Percentiles rank a stretch among this genome's conserved stretches.
Conservation (phyloP, 2,113 vertebrate species). For the Apteryx mantelli region DNA sequence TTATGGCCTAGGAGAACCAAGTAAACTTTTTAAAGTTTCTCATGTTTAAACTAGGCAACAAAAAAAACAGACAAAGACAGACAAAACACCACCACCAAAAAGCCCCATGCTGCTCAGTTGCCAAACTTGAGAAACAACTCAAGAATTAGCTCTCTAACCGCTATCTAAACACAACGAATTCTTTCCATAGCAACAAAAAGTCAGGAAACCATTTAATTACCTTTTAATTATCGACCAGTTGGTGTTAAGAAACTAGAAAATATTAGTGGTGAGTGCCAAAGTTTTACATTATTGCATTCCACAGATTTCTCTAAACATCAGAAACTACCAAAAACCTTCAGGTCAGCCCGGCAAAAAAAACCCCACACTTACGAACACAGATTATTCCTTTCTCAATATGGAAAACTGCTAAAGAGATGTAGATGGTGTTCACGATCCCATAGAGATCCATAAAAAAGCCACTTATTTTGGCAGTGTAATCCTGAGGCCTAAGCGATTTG, state of each 20-base stretch:
- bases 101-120: neutral
- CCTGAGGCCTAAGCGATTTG: neutral
- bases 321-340: neutral
- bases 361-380: neutral
- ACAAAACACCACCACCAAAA: neutral
- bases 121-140: neutral
- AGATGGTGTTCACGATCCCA: neutral
- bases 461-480: neutral
- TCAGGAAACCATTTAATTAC: neutral
- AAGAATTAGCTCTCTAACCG: neutral
- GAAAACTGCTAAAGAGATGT: neutral
- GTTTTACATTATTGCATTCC: neutral
- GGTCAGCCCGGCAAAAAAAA: slow-evolving; percentile 15
- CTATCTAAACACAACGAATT: neutral
- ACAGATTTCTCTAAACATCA: neutral
- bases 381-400: neutral
- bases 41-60: neutral
- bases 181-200: neutral
- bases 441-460: neutral
- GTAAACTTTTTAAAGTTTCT: neutral
- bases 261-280: neutral
- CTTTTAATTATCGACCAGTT: neutral
- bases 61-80: neutral
- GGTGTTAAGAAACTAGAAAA: neutral
- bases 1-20: neutral